Evolutionary conservation across 2,113 vertebrate genomes (phyloP).

Genomic region (Zosterops hypoxanthus): DNA sequence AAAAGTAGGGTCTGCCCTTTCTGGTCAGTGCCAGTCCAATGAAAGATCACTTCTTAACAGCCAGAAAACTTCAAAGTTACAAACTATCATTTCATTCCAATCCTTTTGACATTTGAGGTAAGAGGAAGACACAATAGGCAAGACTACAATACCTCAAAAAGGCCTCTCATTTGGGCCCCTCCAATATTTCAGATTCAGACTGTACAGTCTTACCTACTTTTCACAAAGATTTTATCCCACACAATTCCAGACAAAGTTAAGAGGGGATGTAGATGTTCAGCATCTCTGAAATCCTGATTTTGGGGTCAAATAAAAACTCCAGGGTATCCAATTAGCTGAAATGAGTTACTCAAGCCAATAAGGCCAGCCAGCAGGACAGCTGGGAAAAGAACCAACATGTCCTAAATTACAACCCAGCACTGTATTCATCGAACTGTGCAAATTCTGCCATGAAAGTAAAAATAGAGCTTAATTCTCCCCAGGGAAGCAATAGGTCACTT

Average conservation of each 20-base stretch:
- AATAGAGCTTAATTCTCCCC: conserved; percentile 27
- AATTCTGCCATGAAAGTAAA: conserved; percentile 38
- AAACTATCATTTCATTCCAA: not conserved
- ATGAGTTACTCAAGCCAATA: conserved; percentile 19
- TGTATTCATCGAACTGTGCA: not conserved
- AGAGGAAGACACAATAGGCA: not conserved
- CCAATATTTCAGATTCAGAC: not conserved
- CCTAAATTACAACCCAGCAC: conserved; percentile 39
- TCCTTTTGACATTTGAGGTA: not conserved
- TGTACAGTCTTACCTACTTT: not conserved
- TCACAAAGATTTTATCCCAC: not conserved
- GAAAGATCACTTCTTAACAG: not conserved
- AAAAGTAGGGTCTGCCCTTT: not conserved
- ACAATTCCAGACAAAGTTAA: not conserved
- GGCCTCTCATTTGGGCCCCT: not conserved
- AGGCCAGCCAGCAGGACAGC: conserved; percentile 47
- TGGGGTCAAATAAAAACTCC: conserved; percentile 43
- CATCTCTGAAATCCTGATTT: conserved; percentile 7
- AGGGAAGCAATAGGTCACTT: conserved; percentile 38
- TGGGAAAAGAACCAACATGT: conserved; percentile 24
- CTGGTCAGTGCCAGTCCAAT: not conserved
- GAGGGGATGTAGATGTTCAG: not conserved
- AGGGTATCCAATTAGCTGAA: conserved; percentile 44
- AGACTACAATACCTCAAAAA: not conserved
- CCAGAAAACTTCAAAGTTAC: not conserved